Conservation (phyloP, 2,888 invertebrate species). For the Drosophila nigricruria region DNA sequence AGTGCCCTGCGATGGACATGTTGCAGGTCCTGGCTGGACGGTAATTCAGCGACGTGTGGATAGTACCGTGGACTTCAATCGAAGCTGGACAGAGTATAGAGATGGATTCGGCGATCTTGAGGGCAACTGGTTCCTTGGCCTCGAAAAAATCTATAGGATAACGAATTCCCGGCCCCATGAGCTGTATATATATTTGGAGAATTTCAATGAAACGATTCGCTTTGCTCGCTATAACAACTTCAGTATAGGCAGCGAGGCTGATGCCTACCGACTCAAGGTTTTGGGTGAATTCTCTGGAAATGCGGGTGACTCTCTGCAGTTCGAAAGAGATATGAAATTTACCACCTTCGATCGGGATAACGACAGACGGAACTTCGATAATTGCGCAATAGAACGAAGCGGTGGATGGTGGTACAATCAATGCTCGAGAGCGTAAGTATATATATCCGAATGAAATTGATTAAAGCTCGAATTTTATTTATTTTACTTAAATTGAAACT, state of each 20-base stretch:
- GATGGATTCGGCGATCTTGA: constrained; percentile 45
- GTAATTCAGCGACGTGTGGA: constrained; percentile 45
- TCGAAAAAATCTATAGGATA: constrained; percentile 47
- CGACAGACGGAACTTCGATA: constrained; percentile 30
- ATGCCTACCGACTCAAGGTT: constrained; percentile 23
- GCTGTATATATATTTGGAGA: constrained; percentile 37
- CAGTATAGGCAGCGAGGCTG: constrained; percentile 32
- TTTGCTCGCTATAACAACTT: constrained; percentile 45
- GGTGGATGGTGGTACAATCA: constrained; percentile 56
- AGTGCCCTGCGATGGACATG: constrained; percentile 43
- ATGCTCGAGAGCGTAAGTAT: constrained; percentile 43
- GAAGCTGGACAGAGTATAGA: constrained; percentile 43
- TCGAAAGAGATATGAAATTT: constrained; percentile 45
- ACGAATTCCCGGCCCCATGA: constrained; percentile 36
- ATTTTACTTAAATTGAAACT: background rate
- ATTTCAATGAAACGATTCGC: constrained; percentile 26
- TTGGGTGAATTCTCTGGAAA: constrained; percentile 35
- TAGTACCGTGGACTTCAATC: constrained; percentile 32
- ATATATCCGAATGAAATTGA: background rate
- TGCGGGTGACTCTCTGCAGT: constrained; percentile 42
- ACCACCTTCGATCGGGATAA: constrained; percentile 50
- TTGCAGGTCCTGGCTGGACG: constrained; percentile 53
- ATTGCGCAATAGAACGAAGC: constrained; percentile 38
- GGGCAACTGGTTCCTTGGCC: constrained; percentile 40
- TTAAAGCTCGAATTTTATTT: background rate